Percentiles rank a stretch among this genome's conserved stretches.
Evolutionary conservation across 2,888 invertebrate genomes (phyloP).

Genomic region (Drosophila gaucha): DNA sequence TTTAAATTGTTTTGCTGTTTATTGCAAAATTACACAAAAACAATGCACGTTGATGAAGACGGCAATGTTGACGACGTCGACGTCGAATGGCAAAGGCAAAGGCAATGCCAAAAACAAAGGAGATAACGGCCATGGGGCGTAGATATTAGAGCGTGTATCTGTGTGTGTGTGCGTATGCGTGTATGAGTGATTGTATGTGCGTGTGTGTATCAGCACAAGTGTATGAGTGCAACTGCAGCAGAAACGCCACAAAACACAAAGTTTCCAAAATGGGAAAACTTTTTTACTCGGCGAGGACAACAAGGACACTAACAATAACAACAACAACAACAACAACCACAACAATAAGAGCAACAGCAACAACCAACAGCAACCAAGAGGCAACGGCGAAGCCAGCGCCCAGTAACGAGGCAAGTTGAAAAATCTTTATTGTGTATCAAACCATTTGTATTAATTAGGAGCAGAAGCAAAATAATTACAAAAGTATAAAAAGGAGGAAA

Average conservation of each 20-base stretch:
- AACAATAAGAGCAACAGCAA: conserved; percentile 1
- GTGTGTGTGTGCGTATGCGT: conserved; percentile 9
- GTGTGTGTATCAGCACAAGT: conserved; percentile 46
- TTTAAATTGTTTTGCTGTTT: conserved; percentile 80
- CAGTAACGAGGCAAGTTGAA: conserved; percentile 79
- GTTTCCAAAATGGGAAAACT: conserved; percentile 79
- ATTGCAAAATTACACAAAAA: conserved; percentile 81
- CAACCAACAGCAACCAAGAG: not conserved
- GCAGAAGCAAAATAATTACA: conserved; percentile 77
- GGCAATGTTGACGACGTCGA: conserved; percentile 63
- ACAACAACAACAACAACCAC: conserved; percentile 38
- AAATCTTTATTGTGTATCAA: conserved; percentile 81
- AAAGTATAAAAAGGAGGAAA: conserved; percentile 59
- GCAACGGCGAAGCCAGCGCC: conserved; percentile 23
- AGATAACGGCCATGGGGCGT: conserved; percentile 46
- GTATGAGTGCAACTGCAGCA: conserved; percentile 64
- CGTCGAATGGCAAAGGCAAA: conserved; percentile 42
- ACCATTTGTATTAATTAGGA: conserved; percentile 84
- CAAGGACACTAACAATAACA: conserved; percentile 57
- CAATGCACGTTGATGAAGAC: conserved; percentile 78
- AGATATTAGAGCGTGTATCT: conserved; percentile 19
- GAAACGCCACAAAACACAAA: conserved; percentile 70
- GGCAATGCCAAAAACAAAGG: conserved; percentile 65
- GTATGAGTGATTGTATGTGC: conserved; percentile 16
- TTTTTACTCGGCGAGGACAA: conserved; percentile 69